phyloP scores from a whole-genome alignment of 2,113 vertebrate genomes.

The Bambusicola thoracicus region DNA sequence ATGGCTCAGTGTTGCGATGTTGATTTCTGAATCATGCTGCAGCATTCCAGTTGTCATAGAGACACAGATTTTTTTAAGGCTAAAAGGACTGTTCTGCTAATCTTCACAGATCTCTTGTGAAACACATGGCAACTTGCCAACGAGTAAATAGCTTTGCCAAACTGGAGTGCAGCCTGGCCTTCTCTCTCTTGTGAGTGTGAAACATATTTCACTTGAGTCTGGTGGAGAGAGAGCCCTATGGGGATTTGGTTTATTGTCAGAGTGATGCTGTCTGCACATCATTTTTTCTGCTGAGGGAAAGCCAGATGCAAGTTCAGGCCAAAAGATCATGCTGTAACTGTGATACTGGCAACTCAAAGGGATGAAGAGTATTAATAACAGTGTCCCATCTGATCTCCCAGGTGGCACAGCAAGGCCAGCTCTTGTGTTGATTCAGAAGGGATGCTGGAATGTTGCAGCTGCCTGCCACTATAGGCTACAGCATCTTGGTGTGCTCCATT shows the following conservation, averaged over 20 bases:
- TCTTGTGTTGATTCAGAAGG: neutral
- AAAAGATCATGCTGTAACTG: neutral
- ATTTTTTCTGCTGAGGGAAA: neutral
- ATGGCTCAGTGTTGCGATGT: neutral
- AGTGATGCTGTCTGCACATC: neutral
- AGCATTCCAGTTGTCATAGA: conserved; percentile 56
- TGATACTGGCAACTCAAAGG: neutral
- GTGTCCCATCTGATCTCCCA: neutral
- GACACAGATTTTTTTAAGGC: conserved; percentile 23
- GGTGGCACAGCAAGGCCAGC: neutral
- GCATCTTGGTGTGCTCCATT: neutral
- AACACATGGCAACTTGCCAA: neutral
- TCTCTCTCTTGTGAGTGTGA: neutral
- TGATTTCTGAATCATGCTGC: conserved; percentile 7
- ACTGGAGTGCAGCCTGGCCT: neutral
- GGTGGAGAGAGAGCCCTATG: neutral
- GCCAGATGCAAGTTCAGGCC: neutral
- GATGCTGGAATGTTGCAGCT: neutral
- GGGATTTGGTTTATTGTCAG: neutral
- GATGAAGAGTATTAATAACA: neutral
- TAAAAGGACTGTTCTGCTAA: conserved; percentile 20
- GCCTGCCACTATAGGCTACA: neutral
- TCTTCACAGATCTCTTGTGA: neutral
- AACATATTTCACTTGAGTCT: neutral
- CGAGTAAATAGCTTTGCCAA: neutral